These are phyloP conservation scores for Teleogryllus occipitalis DNA, from an alignment of 1,140 invertebrate species.

Conservation along the genomic window DNA sequence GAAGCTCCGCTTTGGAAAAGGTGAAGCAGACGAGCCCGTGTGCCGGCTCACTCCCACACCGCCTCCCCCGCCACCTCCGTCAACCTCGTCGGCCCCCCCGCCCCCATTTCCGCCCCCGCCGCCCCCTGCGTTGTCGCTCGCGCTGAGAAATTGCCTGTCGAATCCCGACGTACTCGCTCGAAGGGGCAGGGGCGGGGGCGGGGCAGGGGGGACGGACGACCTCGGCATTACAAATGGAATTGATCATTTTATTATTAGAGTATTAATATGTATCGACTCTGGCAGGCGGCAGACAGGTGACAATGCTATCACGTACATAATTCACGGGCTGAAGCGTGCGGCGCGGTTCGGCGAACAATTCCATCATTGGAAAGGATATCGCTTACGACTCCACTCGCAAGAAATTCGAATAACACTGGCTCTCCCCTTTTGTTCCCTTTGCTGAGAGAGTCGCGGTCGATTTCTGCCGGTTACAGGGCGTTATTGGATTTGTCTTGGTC, in stretches of 20 bases:
- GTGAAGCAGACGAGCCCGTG: no score
- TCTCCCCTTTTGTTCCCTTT: no score
- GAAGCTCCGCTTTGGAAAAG: no score
- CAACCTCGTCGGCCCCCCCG: background rate
- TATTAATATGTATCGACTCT: conserved; percentile 1
- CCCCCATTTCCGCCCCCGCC: background rate
- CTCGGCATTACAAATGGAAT: background rate
- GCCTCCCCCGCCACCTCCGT: background rate
- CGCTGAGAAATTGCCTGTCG: background rate
- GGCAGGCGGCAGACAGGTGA: background rate
- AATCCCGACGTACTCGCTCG: background rate
- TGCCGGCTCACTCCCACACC: background rate
- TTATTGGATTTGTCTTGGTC: no score
- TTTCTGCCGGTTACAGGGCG: no score
- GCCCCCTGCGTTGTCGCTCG: background rate
- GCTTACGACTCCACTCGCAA: background rate
- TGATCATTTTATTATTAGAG: conserved; percentile 6
- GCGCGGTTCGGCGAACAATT: background rate
- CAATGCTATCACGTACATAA: background rate
- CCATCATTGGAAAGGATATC: background rate
- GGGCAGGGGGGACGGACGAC: no score
- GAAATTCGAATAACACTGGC: background rate
- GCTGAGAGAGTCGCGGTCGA: no score
- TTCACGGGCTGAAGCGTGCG: background rate
- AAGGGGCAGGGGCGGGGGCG: no score